Percentiles rank a stretch among this genome's conserved stretches.
These are phyloP conservation scores for Pelochelys cantorii DNA, from an alignment of 2,797 vertebrate species.

Conservation along the genomic window DNA sequence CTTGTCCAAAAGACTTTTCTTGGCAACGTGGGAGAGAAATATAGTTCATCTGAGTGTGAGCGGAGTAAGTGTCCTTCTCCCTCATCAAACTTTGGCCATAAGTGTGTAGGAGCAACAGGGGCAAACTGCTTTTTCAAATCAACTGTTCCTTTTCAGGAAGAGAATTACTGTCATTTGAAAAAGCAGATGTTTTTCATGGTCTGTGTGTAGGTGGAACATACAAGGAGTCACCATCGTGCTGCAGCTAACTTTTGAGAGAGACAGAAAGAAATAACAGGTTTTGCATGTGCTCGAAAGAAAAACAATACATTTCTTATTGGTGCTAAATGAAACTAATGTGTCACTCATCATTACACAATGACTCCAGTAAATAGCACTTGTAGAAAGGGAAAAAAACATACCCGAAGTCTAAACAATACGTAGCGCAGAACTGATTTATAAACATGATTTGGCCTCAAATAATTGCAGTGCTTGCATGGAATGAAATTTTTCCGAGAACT, in stretches of 20 bases:
- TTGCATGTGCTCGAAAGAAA: conserved; percentile 69
- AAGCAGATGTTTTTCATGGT: conserved; percentile 15
- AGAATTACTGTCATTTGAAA: conserved; percentile 44
- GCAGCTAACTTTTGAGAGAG: conserved; percentile 30
- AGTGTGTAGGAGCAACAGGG: conserved; percentile 45
- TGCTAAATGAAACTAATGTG: conserved; percentile 49
- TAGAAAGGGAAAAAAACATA: conserved; percentile 41
- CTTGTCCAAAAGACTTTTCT: conserved; percentile 29
- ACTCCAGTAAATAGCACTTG: conserved; percentile 66
- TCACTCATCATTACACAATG: conserved; percentile 64
- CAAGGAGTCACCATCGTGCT: conserved; percentile 37
- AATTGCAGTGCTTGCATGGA: conserved; percentile 17
- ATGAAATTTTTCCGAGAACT: conserved; percentile 68
- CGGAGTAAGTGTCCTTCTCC: conserved; percentile 35
- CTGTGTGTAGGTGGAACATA: conserved; percentile 43
- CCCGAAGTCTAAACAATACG: conserved; percentile 45
- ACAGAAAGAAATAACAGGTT: conserved; percentile 46
- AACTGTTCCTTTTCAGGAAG: conserved; percentile 37
- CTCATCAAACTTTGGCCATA: conserved; percentile 32
- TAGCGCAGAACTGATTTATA: conserved; percentile 66
- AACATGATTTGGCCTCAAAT: conserved; percentile 64
- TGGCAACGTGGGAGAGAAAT: conserved; percentile 32
- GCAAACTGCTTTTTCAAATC: conserved; percentile 32
- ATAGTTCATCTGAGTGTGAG: conserved; percentile 51
- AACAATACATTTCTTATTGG: conserved; percentile 54